Evolutionary conservation across 64 coral and sea anemone genomes (phyloP).

Genomic region (Pachyseris speciosa): DNA sequence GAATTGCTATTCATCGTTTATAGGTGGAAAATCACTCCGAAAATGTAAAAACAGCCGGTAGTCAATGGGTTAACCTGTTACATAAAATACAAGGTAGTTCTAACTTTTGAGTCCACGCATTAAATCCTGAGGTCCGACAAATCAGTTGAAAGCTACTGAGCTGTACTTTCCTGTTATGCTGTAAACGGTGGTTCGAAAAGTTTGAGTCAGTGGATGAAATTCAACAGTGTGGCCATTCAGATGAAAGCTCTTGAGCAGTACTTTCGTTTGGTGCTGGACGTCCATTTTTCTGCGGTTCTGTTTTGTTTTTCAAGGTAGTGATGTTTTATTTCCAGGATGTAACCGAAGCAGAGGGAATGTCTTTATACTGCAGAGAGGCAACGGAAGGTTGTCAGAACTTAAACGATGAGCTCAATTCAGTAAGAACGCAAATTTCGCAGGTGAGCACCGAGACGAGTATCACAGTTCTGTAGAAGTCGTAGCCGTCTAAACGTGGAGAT

Average conservation of each 20-base stretch:
- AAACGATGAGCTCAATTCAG: constrained; percentile 32
- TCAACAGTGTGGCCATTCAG: neutral
- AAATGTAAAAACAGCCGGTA: too few species aligned
- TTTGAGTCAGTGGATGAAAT: neutral
- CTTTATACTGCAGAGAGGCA: constrained; percentile 54
- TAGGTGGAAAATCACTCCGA: too few species aligned
- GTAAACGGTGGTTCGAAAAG: too few species aligned
- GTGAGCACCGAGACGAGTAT: neutral
- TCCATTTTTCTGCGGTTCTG: too few species aligned
- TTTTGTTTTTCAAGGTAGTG: too few species aligned
- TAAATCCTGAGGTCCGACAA: neutral
- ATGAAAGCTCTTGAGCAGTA: too few species aligned
- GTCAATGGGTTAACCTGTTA: too few species aligned
- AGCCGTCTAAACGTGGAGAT: neutral
- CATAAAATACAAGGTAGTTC: too few species aligned
- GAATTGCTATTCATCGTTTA: too few species aligned
- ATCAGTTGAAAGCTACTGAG: neutral
- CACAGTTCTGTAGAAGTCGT: neutral
- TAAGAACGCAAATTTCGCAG: neutral
- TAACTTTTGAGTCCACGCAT: neutral
- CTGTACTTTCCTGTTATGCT: neutral
- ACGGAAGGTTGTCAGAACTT: neutral
- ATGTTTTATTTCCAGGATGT: constrained; percentile 61
- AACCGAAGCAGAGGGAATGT: constrained; percentile 48
- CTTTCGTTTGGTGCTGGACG: too few species aligned